Base-by-base conservation (phyloP, 2,888 invertebrate species). In the Diarsia rubi region DNA sequence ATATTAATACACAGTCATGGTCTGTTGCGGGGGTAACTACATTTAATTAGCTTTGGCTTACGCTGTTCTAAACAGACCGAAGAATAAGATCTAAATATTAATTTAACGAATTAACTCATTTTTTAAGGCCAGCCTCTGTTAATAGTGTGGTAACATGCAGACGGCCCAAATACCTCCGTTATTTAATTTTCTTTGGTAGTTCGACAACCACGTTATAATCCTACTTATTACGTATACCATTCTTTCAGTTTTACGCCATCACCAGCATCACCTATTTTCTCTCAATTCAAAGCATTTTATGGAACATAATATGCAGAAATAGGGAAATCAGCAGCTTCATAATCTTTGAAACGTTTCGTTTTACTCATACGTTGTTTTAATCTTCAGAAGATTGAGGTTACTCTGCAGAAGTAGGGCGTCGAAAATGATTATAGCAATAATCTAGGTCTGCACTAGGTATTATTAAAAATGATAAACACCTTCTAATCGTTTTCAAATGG, bases 21-120 rank as follows among this genome's bases (percentile, higher is more conserved):
- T 92, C 88, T 71, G 83, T 27, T 88, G 88, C 73, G 83, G 82
- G 88, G 88, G 86, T 88, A 90, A 84, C 85, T 81, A 88, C 78
- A 89, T 89, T 89, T 90, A 92, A 91, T 91, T 91, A 87, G 79
- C 81, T 89, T 87, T 76, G 88, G 83, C 84, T 83, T 81, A 87
- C 80, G 75, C 84, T 85, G 73, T 70, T 89, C 81, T 82, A 91
- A 93, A 88, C 93, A 93, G 93, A 93, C 90, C 93, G 92, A 88
- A 86, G 76, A 89, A 86, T 80, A 75, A 83, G 75, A 85, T 86
- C 76, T 68, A 79, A 78, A 77, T 74, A 84, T 89, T 87, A 86
- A 86, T 85, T 81, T 82, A 73, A 83, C 44, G 71, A 82, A 78
- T 81, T 75, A 78, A 83, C 82, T 37, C 74, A 71, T 74, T 85